Base-by-base conservation (phyloP, 2,797 vertebrate genomes). In the Phoxinus dragarum region DNA sequence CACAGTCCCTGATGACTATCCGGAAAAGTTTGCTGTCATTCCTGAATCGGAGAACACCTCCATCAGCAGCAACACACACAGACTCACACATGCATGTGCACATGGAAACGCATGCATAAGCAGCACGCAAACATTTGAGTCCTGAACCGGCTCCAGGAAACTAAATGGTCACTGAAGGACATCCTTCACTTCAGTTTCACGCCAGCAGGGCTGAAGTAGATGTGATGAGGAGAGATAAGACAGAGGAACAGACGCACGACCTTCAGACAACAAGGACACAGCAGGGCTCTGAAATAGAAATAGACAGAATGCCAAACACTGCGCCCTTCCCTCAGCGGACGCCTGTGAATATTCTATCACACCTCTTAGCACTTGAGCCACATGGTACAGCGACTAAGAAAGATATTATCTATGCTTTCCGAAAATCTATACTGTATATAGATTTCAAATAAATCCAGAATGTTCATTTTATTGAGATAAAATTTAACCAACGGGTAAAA, bases 201-300 rank as follows among this genome's bases (percentile, higher is more conserved):
- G 19, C 31, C 66, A 34, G 80, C 74, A 21, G 64, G 52, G 67
- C 61, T 80, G 81, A 78, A 73, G 68, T 42, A 73, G 75, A 80
- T 80, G 81, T 84, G 75, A 87, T 66, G 76, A 74, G 34, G 56
- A 73, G 86, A 84, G 86, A 84, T 85, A 85, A 85, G 76, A 80
- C 27, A 52, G 84, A 85, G 36, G 84, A 85, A 85, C 84, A 80
- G 84, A 80, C 40, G 23, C 77, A 66, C 54, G 68, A 83, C 86
- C 81, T 87, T 87, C 66, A 87, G 81, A 87, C 56, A 80, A 84
- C 81, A 87, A 87, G 81, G 86, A 80, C 81, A 44, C 74, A 44
- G 68, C 56, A 66, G 56, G 84, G 54, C 68, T 80, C 77, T 64
- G 68, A 85, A 85, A 80, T 52, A 85, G 84, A 80, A 85, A 72